Percentiles rank a stretch among this genome's conserved stretches.
Conservation (phyloP, 2,113 vertebrate genomes). For the Clarias batrachus region DNA sequence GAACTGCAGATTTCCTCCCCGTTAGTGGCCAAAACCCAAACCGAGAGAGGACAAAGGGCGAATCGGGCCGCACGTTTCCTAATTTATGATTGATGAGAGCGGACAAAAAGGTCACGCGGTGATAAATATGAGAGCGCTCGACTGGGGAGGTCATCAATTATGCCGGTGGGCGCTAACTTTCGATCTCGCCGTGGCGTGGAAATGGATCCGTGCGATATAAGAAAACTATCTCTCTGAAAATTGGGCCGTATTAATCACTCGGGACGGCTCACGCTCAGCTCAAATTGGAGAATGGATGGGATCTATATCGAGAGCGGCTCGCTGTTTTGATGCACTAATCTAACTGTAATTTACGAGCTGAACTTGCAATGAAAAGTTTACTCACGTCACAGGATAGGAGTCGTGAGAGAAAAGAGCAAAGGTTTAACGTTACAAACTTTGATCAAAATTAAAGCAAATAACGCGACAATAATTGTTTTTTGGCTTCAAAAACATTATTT, state of each 20-base stretch:
- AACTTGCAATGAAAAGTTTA: conserved; percentile 3
- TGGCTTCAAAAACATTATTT: neutral
- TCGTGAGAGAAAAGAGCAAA: neutral
- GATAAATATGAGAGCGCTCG: conserved; percentile 82
- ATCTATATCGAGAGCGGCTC: conserved; percentile 57
- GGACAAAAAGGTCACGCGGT: conserved; percentile 86
- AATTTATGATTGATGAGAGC: conserved; percentile 92
- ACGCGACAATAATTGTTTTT: neutral
- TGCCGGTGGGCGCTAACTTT: conserved; percentile 74
- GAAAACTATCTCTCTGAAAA: conserved; percentile 78
- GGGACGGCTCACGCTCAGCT: conserved; percentile 44
- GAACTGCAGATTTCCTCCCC: conserved; percentile 73
- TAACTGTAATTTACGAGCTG: neutral
- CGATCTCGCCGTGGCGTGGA: conserved; percentile 70
- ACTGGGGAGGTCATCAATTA: conserved; percentile 82
- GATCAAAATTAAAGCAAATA: neutral
- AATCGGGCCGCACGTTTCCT: conserved; percentile 84
- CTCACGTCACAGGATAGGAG: neutral
- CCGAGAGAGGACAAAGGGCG: conserved; percentile 83
- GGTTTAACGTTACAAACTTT: neutral
- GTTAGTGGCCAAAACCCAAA: conserved; percentile 73
- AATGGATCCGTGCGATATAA: conserved; percentile 76
- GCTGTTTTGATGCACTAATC: conserved; percentile 47
- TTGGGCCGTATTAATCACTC: conserved; percentile 74
- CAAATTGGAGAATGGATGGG: conserved; percentile 54